These are phyloP conservation scores for Solenopsis fugax DNA, from an alignment of 1,140 invertebrate genomes.

Conservation along the genomic window DNA sequence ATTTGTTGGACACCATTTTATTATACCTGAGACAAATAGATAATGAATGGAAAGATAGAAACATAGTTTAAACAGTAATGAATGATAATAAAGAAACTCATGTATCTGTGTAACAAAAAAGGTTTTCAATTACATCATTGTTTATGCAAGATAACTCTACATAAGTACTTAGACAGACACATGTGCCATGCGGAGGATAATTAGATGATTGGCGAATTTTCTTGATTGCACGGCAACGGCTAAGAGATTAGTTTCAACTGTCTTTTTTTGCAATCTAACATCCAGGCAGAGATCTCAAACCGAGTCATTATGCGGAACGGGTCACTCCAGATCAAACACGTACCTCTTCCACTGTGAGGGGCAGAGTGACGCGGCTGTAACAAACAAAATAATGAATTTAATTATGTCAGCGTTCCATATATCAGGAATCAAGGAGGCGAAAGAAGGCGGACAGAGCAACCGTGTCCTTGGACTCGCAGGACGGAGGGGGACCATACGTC, in stretches of 20 bases:
- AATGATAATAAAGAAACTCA: not conserved
- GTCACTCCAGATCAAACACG: constrained; percentile 64
- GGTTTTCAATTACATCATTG: not conserved
- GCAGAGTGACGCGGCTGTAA: constrained; percentile 91
- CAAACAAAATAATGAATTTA: constrained; percentile 82
- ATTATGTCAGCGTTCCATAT: constrained; percentile 55
- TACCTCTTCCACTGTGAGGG: constrained; percentile 93
- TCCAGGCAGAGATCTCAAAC: constrained; percentile 25
- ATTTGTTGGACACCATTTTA: not conserved
- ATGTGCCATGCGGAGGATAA: constrained; percentile 43
- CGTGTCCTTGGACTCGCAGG: constrained; percentile 69
- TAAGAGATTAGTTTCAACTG: constrained; percentile 21
- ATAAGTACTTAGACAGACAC: not conserved
- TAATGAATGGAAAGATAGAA: not conserved
- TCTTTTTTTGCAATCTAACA: constrained; percentile 55
- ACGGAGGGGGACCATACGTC: not conserved
- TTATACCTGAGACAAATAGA: not conserved
- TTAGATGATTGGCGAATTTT: constrained; percentile 79
- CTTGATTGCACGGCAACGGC: constrained; percentile 48
- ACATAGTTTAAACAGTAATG: not conserved
- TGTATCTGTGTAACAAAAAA: not conserved
- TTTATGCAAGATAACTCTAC: constrained; percentile 17
- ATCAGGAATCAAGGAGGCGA: not conserved
- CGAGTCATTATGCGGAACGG: constrained; percentile 51
- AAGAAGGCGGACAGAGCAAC: constrained; percentile 23